phyloP scores from a whole-genome alignment of 2,888 invertebrate species.

The Tenthredo notha region DNA sequence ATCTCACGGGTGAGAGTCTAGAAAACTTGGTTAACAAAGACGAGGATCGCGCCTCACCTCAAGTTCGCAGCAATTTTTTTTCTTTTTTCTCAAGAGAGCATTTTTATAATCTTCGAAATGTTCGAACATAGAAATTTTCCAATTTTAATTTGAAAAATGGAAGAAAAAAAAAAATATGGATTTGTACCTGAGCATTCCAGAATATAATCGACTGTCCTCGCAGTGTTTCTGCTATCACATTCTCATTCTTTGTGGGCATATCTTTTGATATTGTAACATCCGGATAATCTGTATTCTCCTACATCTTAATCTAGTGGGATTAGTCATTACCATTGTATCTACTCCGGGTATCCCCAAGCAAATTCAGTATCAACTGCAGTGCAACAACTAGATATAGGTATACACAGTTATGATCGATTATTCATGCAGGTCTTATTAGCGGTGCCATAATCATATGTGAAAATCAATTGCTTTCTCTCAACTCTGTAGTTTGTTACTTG shows the following conservation, averaged over 20 bases:
- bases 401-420: slow-evolving; percentile 5
- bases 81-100: not conserved
- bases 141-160: slow-evolving; percentile 1
- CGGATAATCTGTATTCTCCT: not conserved
- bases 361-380: slow-evolving; percentile 28
- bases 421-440: slow-evolving; percentile 14
- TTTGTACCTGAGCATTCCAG: slow-evolving; percentile 39
- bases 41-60: slow-evolving; percentile 61
- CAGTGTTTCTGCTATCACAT: not conserved
- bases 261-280: not conserved
- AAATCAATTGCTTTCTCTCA: not conserved
- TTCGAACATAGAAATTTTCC: slow-evolving; percentile 13
- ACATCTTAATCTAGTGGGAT: slow-evolving; percentile 16
- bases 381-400: slow-evolving; percentile 29
- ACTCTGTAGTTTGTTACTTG: not conserved
- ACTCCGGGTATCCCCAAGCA: slow-evolving; percentile 22
- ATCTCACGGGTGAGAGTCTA: slow-evolving; percentile 59
- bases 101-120: not conserved
- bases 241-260: not conserved
- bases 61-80: not conserved
- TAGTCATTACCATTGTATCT: not conserved
- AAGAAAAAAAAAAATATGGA: slow-evolving; percentile 3
- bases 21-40: slow-evolving; percentile 63
- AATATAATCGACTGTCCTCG: slow-evolving; percentile 26
- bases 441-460: not conserved